phyloP scores from a whole-genome alignment of 2,797 vertebrate species.

The Clarias laeviceps region DNA sequence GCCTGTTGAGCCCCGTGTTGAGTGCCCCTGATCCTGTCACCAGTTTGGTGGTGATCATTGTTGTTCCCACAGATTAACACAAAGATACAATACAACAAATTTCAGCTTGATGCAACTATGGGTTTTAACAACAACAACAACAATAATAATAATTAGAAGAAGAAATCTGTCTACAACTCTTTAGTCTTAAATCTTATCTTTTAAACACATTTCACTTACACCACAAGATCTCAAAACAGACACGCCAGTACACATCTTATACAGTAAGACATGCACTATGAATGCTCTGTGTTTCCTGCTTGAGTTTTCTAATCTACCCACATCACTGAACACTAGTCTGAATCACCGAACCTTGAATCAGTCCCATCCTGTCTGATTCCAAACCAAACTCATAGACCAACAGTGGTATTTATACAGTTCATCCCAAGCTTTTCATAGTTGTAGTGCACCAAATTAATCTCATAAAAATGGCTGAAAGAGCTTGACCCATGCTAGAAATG shows the following conservation, averaged over 20 bases:
- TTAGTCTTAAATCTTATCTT: not conserved
- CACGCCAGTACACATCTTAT: not conserved
- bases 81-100: not conserved
- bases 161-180: no score
- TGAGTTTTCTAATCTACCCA: not conserved
- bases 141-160: no score
- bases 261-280: not conserved
- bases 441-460: no score
- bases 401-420: slow-evolving; percentile 1
- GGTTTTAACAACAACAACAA: not conserved
- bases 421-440: not conserved
- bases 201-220: not conserved
- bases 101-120: not conserved
- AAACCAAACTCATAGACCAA: slow-evolving; percentile 5
- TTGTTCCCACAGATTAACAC: not conserved
- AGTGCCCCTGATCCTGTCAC: no score
- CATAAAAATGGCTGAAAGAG: no score
- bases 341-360: slow-evolving; percentile 15
- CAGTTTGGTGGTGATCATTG: no score
- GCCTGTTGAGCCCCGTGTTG: no score
- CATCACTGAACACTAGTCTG: slow-evolving; percentile 11
- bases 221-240: not conserved
- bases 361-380: slow-evolving; percentile 22
- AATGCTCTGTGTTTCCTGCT: not conserved
- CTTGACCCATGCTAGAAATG: slow-evolving; percentile 5